phyloP scores from a whole-genome alignment of 2,888 invertebrate genomes.

The Stegana nigrithorax region DNA sequence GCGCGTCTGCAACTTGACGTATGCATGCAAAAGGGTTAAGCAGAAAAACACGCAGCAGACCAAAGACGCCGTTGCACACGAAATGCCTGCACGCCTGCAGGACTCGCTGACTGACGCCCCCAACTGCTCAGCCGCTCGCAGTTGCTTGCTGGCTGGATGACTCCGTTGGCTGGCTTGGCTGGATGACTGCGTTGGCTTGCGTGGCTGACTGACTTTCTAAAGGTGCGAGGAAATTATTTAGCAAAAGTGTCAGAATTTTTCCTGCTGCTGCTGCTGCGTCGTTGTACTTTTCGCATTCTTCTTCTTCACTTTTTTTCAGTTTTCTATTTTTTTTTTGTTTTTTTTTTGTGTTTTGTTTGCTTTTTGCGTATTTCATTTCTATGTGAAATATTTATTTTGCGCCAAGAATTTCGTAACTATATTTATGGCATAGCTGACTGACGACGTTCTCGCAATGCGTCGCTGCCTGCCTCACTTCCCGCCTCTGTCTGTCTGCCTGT shows the following conservation, averaged over 20 bases:
- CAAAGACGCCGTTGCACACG: neutral
- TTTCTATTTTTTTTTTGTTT: no score
- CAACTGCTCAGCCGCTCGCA: neutral
- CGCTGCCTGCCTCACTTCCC: no score
- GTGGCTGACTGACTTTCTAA: slow-evolving; percentile 8
- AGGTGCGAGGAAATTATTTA: slow-evolving; percentile 53
- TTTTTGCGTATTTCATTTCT: neutral
- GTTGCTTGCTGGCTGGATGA: neutral
- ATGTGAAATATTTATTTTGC: slow-evolving; percentile 22
- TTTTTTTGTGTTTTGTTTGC: neutral
- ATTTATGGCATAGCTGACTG: slow-evolving; percentile 37
- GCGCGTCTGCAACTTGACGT: neutral
- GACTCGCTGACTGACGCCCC: no score
- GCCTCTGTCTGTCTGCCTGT: no score
- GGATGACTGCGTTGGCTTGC: neutral
- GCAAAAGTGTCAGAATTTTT: slow-evolving; percentile 22
- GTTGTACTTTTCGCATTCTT: no score
- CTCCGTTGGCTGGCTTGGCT: neutral
- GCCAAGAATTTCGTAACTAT: slow-evolving; percentile 30
- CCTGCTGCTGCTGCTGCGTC: neutral
- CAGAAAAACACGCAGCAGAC: neutral
- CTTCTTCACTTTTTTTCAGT: no score
- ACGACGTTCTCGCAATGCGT: no score
- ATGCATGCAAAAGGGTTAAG: slow-evolving; percentile 8
- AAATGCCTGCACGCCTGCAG: neutral